Percentiles rank a stretch among this genome's conserved stretches.
Conservation (phyloP, 30 jellyfish, hydroid and myxozoan species). For the Phacellophora camtschatica region DNA sequence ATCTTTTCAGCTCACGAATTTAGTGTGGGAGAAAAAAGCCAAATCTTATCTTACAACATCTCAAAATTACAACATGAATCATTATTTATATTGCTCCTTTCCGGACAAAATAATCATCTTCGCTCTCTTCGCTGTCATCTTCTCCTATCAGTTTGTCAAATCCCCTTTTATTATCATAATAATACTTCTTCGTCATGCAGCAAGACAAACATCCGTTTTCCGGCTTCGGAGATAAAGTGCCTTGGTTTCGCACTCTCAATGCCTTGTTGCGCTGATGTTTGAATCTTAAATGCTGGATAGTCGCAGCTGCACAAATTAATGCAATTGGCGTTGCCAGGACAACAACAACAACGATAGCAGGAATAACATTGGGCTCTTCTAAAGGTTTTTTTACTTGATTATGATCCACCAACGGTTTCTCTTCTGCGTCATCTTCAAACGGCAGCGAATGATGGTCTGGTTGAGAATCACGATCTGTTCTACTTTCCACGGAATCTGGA, state of each 20-base stretch:
- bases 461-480: not conserved
- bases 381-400: constrained; percentile 11
- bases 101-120: constrained; percentile 63
- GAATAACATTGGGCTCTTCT: constrained; percentile 65
- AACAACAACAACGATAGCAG: constrained; percentile 85
- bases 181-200: constrained; percentile 81
- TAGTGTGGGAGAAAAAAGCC: not conserved
- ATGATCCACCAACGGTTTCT: not conserved
- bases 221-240: constrained; percentile 12
- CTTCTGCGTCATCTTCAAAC: constrained; percentile 5
- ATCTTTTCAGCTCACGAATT: not conserved
- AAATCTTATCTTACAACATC: not conserved
- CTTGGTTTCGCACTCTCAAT: constrained; percentile 30
- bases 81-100: constrained; percentile 44
- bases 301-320: constrained; percentile 75
- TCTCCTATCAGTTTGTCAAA: constrained; percentile 68
- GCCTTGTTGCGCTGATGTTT: constrained; percentile 50
- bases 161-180: constrained; percentile 65
- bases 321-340: constrained; percentile 93
- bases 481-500: not conserved
- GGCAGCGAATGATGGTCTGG: not conserved
- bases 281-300: constrained; percentile 79
- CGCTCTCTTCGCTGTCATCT: constrained; percentile 57
- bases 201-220: constrained; percentile 56
- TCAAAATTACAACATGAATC: too few species aligned